Evolutionary conservation across 2,113 vertebrate genomes (phyloP).

Genomic region (Neolamprologus tretocephalus): DNA sequence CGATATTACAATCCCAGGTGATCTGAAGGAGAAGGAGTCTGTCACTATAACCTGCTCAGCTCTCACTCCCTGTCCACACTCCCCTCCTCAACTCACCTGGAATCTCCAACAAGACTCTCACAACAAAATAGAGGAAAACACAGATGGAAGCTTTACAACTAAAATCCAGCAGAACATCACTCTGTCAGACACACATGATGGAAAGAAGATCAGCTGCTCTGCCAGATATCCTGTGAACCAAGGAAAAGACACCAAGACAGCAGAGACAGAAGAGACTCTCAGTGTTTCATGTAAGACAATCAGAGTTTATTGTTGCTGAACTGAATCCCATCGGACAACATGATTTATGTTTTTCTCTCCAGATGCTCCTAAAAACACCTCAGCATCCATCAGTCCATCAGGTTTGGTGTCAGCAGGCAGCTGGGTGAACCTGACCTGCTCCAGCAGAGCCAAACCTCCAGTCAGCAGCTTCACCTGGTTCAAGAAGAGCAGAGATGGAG

Average conservation of each 20-base stretch:
- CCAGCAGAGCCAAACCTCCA: too few species aligned
- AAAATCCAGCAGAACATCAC: not conserved
- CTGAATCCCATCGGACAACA: accelerated
- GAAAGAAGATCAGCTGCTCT: not conserved
- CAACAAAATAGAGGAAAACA: too few species aligned
- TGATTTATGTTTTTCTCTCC: not conserved
- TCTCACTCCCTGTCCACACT: not conserved
- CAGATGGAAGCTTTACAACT: not conserved
- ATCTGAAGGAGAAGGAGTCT: not conserved
- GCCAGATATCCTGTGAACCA: not conserved
- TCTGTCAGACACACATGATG: not conserved
- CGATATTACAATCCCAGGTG: not conserved
- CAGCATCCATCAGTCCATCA: not conserved
- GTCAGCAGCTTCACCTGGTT: too few species aligned
- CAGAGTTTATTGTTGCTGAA: not conserved
- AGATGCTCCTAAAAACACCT: constrained; percentile 8
- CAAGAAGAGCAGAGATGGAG: too few species aligned
- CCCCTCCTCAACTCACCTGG: too few species aligned
- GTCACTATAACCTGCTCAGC: not conserved
- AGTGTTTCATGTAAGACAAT: not conserved
- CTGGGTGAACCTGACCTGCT: not conserved
- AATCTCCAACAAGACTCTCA: too few species aligned
- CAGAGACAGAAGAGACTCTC: not conserved
- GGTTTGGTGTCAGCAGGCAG: not conserved
- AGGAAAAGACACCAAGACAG: not conserved